Evolutionary conservation across 2,113 vertebrate species (phyloP).

Genomic region (Datnioides undecimradiatus): DNA sequence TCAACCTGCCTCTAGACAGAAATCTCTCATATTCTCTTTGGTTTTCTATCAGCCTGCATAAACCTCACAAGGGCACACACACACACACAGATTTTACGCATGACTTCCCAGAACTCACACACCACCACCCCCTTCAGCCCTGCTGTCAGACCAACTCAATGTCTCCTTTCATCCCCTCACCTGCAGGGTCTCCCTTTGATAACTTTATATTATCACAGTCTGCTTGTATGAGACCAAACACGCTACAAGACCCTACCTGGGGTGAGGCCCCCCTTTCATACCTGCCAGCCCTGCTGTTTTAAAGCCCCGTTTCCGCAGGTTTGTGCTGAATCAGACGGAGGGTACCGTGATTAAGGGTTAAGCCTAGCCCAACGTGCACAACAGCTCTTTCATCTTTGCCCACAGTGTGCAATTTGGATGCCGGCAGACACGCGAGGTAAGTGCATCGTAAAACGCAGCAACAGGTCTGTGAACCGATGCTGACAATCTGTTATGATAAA

Average conservation of each 20-base stretch:
- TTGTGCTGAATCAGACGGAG: conserved; percentile 69
- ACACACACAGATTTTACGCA: conserved; percentile 57
- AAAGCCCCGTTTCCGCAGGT: conserved; percentile 59
- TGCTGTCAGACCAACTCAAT: conserved; percentile 73
- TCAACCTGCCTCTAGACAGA: neutral
- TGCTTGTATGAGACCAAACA: conserved; percentile 24
- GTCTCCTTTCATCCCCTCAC: conserved; percentile 69
- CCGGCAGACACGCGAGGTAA: conserved; percentile 65
- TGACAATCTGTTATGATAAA: conserved; percentile 42
- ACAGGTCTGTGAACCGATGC: conserved; percentile 52
- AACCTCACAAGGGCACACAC: neutral
- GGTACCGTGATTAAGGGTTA: conserved; percentile 62
- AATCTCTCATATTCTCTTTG: neutral
- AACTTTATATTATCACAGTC: conserved; percentile 33
- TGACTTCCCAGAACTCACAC: conserved; percentile 55
- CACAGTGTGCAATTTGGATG: conserved; percentile 70
- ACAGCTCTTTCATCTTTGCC: conserved; percentile 73
- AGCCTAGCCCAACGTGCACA: conserved; percentile 44
- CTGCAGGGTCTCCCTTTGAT: conserved; percentile 52
- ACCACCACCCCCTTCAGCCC: neutral
- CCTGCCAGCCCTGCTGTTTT: conserved; percentile 65
- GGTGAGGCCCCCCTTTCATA: conserved; percentile 31
- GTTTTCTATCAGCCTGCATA: neutral
- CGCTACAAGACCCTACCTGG: conserved; percentile 37
- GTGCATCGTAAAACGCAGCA: conserved; percentile 69